Conservation (phyloP, 2,797 vertebrate species). For the Cyprinella venusta region DNA sequence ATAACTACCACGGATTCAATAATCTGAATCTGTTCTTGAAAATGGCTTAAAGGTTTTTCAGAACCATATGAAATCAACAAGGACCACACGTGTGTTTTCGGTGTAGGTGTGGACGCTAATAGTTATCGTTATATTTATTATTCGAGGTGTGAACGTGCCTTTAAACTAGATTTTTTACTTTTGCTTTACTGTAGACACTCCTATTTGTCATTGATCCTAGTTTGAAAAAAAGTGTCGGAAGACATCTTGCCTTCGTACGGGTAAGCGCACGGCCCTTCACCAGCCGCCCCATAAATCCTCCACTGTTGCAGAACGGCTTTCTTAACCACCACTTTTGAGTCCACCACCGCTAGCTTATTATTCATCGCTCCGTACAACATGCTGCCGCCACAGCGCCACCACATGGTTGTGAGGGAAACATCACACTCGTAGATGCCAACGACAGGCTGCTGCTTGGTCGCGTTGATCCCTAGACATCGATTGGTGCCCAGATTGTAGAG, state of each 20-base stretch:
- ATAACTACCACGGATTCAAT: neutral
- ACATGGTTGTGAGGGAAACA: conserved; percentile 71
- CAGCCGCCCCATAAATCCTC: conserved; percentile 79
- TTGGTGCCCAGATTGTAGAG: conserved; percentile 88
- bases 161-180: neutral
- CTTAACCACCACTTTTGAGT: conserved; percentile 78
- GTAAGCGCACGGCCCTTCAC: conserved; percentile 84
- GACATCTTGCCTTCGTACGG: conserved; percentile 84
- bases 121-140: neutral
- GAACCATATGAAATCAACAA: neutral
- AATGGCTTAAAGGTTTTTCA: neutral
- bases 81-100: neutral
- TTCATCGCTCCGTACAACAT: conserved; percentile 76
- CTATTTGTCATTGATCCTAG: neutral
- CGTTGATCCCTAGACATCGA: conserved; percentile 86
- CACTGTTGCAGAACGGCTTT: conserved; percentile 74
- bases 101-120: neutral
- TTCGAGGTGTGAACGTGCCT: neutral
- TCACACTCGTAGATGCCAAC: conserved; percentile 85
- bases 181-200: neutral
- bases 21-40: neutral
- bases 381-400: conserved; percentile 85
- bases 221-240: neutral
- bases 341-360: conserved; percentile 78
- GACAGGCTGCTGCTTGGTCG: conserved; percentile 74